Conservation (phyloP, 2,797 vertebrate genomes). For the Channallabes apus region DNA sequence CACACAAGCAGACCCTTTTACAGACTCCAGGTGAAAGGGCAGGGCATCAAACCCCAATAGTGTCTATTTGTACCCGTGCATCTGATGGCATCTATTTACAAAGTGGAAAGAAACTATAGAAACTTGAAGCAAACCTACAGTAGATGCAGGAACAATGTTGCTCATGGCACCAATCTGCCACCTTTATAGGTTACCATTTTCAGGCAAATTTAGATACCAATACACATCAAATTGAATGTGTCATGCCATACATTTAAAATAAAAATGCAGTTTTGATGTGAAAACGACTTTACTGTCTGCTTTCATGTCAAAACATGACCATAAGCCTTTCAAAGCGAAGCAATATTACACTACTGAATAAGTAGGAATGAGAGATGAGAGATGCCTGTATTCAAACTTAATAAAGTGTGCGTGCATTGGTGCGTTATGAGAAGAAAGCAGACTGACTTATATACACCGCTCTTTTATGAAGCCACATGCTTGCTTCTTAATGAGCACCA, state of each 20-base stretch:
- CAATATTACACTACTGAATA: background rate
- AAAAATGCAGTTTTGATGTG: background rate
- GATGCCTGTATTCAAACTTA: conserved; percentile 29
- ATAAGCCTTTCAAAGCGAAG: background rate
- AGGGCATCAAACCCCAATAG: background rate
- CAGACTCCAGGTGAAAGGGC: background rate
- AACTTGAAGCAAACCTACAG: background rate
- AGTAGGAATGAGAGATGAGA: background rate
- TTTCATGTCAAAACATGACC: background rate
- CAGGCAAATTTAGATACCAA: background rate
- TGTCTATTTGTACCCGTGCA: too few relatives aligned
- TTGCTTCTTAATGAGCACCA: conserved; percentile 25
- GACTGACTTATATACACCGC: conserved; percentile 20
- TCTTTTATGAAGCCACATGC: conserved; percentile 30
- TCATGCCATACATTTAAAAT: background rate
- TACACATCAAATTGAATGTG: background rate
- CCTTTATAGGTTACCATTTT: background rate
- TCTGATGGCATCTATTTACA: too few relatives aligned
- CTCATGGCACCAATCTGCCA: background rate
- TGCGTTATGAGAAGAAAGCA: conserved; percentile 34
- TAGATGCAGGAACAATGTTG: background rate
- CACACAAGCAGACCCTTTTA: conserved; percentile 2
- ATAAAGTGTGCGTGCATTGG: conserved; percentile 44
- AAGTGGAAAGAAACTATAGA: background rate
- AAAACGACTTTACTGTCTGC: background rate